Evolutionary conservation across 2,888 invertebrate species (phyloP).

Genomic region (Tribolium freemani): DNA sequence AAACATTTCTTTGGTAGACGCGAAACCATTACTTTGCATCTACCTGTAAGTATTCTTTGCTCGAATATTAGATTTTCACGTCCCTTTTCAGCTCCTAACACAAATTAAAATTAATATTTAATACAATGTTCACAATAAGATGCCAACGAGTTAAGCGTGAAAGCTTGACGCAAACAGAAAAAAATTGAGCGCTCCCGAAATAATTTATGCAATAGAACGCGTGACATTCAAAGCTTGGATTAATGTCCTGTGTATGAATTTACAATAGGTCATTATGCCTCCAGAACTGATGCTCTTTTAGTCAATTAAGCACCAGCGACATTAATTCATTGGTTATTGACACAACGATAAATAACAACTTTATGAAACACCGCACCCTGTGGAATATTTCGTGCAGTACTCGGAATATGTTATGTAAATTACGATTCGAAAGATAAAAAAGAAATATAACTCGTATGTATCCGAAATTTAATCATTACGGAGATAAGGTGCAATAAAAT

Average conservation of each 20-base stretch:
- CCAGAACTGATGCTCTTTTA: constrained; percentile 21
- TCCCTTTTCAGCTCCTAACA: constrained; percentile 14
- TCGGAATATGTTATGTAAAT: neutral
- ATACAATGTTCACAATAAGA: constrained; percentile 33
- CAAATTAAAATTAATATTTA: constrained; percentile 42
- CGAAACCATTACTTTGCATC: constrained; percentile 12
- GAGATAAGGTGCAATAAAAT: constrained; percentile 36
- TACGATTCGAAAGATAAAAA: neutral
- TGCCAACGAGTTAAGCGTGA: constrained; percentile 9
- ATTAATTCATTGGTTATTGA: constrained; percentile 19
- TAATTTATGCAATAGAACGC: constrained; percentile 21
- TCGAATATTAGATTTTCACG: constrained; percentile 26
- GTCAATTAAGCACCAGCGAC: constrained; percentile 28
- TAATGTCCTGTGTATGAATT: constrained; percentile 32
- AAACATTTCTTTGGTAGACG: constrained; percentile 29
- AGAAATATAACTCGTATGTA: neutral
- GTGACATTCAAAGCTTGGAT: constrained; percentile 24
- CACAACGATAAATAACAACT: neutral
- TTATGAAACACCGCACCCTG: constrained; percentile 18
- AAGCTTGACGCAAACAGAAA: neutral
- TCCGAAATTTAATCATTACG: constrained; percentile 24
- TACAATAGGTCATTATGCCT: constrained; percentile 36
- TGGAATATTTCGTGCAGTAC: neutral
- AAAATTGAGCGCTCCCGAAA: neutral
- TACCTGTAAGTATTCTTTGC: constrained; percentile 28